These are phyloP conservation scores for Ranitomeya imitator DNA, from an alignment of 2,113 vertebrate genomes.

Conservation along the genomic window DNA sequence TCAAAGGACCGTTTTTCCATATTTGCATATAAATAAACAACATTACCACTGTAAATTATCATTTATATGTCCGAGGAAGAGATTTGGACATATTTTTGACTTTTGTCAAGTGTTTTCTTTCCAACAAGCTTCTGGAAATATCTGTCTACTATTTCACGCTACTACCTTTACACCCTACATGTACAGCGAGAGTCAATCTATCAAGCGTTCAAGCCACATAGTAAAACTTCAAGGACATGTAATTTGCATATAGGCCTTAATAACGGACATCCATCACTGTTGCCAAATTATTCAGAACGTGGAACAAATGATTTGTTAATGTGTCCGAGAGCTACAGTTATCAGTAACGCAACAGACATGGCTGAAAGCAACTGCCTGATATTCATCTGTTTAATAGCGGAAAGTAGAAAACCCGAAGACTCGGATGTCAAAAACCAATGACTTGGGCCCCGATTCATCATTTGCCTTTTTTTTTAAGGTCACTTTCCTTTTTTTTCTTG, in stretches of 20 bases:
- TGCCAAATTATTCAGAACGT: not conserved
- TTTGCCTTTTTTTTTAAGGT: no score
- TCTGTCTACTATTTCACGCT: not conserved
- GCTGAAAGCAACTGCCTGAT: not conserved
- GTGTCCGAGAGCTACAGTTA: not conserved
- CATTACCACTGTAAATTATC: no score
- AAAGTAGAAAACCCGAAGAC: not conserved
- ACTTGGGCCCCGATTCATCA: not conserved
- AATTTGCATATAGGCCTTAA: not conserved
- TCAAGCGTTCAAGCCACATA: not conserved
- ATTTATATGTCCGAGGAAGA: no score
- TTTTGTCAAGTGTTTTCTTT: no score
- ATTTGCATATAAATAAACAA: no score
- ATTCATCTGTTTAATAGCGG: not conserved
- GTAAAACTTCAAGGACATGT: not conserved
- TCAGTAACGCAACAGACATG: not conserved
- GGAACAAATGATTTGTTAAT: not conserved
- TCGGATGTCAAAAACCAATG: not conserved
- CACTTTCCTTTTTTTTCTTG: no score
- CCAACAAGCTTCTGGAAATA: not conserved
- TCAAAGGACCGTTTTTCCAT: no score
- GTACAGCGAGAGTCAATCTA: not conserved
- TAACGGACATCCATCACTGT: conserved; percentile 8
- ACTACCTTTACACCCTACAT: not conserved
- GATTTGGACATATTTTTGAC: no score